A percentile compares a stretch with the other conserved stretches of the same genome.
Conservation (phyloP, 2,113 vertebrate species). For the Pitta sordida region DNA sequence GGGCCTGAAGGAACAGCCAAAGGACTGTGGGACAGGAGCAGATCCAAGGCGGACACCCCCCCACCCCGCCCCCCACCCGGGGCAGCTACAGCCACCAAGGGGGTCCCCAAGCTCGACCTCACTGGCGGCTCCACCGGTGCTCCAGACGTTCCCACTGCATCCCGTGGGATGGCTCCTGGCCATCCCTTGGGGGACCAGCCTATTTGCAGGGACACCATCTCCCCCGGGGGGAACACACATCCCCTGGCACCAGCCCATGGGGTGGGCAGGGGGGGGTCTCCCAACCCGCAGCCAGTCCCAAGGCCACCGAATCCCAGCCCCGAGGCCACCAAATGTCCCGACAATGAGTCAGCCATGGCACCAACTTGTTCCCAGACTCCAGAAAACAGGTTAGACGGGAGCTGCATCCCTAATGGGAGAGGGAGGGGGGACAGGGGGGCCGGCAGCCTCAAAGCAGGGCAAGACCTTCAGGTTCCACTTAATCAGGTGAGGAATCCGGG, state of each 20-base stretch:
- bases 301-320: neutral
- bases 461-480: neutral
- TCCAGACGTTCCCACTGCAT: neutral
- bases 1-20: neutral
- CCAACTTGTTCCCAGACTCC: neutral
- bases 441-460: neutral
- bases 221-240: neutral
- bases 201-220: neutral
- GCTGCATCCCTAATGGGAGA: neutral
- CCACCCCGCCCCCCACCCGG: no score
- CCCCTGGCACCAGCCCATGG: neutral
- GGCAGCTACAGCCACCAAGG: neutral
- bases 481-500: neutral
- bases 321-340: neutral
- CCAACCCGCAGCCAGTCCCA: neutral
- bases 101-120: neutral
- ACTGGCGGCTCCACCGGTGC: neutral
- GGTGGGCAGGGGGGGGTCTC: neutral
- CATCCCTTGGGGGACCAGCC: neutral
- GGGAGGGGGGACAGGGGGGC: neutral
- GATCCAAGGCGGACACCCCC: neutral
- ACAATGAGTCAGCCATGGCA: neutral
- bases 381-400: constrained; percentile 15
- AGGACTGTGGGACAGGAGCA: neutral
- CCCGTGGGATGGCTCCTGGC: neutral